Evolutionary conservation across 2,113 vertebrate species (phyloP), one percentile per base, ranked within the genome.

Genomic region (Toxostoma redivivum): DNA sequence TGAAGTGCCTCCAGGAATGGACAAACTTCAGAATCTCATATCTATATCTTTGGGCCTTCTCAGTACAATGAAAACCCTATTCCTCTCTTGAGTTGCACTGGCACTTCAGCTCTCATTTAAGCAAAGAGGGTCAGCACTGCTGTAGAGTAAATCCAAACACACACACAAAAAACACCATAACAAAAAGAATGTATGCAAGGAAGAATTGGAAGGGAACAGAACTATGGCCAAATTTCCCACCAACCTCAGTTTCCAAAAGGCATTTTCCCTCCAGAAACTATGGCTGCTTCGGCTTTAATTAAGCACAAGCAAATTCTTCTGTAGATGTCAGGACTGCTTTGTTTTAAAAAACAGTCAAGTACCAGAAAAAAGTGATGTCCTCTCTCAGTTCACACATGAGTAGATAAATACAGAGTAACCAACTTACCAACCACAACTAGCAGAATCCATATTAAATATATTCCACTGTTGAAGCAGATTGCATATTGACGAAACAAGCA

Each of bases 381-480:
- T 88, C 88, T 94, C 58, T 70, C 53, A 81, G 44, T 37, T 81
- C 57, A 69, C 54, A 67, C 33, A 61, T 5, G 22, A 85, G 13
- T 15, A 79, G 47, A 48, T 53, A 92, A 64, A 64, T 25, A 89
- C 45, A 82, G n/a, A 45, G 4, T 15, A 69, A 66, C 8, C 88
- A 96, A 99, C 99, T 99, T 99, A 99, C 99, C 99, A 80, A 99
- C 99, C 42, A 99, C 98, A 54, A 99, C 99, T 15, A 99, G 98
- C 11, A 99, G 98, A 82, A 98, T 98, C 99, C 99, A 99, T 97
- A 99, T 99, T 94, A 99, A 98, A 98, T 99, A 99, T 97, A 99
- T 99, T 94, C 99, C 99, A 69, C 98, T 99, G 99, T 99, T 99
- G 99, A 99, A 99, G 97, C 98, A 99, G 65, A 98, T 98, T 82